Evolutionary conservation across 2,888 invertebrate genomes (phyloP), one percentile per base, ranked within the genome.

Genomic region (Ectemnius lituratus): DNA sequence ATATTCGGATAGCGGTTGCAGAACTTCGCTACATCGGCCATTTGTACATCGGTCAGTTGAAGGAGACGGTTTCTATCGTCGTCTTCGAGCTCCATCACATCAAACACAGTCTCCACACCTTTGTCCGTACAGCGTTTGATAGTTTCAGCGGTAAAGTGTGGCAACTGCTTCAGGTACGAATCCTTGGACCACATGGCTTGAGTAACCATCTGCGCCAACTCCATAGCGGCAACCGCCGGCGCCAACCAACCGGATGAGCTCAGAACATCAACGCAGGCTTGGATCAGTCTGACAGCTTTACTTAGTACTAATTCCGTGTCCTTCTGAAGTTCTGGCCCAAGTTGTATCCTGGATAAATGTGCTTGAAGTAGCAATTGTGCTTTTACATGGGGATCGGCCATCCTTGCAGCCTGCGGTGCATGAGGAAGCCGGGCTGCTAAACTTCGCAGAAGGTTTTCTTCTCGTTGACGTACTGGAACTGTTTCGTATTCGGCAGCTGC

Each of bases 111-210:
- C 89, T 98, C 97, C 23, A 98, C 96, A 13, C 94, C 93, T 92
- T 98, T 97, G 20, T 98, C 98, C 0, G 96, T 94, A 88, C 98
- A 98, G 5, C 98, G 93, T 88, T 97, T 97, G 80, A 99, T 95
- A 69, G 97, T 95, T 0, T 98, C 99, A 0, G 93, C 89, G 2
- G 94, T 95, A 91, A 99, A 99, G 92, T 99, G 99, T 1, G 99
- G 99, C 89, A 99, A 91, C 89, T 99, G 99, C 76, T 98, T 96
- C 76, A 99, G 93, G 89, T 99, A 98, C 0, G 98, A 97, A 92
- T 99, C 99, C 91, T 98, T 99, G 87, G 97, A 97, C 98, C 99
- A 99, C 98, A 99, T 98, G 11, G 99, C 99, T 92, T 99, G 99
- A 0, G 99, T 99, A 2, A 98, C 97, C 99, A 99, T 99, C 92